These are phyloP conservation scores for Nomada flava DNA, from an alignment of 2,888 invertebrate genomes.

Conservation along the genomic window DNA sequence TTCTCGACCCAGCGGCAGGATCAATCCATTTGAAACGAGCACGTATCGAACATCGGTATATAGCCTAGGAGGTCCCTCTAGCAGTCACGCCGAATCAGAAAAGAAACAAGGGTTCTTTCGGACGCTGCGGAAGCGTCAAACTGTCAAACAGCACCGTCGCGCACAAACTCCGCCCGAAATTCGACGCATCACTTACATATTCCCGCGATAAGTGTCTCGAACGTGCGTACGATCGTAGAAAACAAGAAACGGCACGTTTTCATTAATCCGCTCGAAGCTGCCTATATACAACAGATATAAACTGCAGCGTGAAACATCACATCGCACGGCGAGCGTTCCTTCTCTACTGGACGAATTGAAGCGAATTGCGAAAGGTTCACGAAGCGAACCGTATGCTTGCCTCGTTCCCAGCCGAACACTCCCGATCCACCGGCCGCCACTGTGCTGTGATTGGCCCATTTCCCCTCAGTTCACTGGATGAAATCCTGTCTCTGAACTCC, in stretches of 20 bases:
- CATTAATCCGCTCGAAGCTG: conserved; percentile 36
- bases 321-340: conserved; percentile 38
- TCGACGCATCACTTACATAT: conserved; percentile 33
- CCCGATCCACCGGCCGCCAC: conserved; percentile 56
- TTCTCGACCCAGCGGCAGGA: background rate
- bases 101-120: conserved; percentile 1
- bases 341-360: conserved; percentile 66
- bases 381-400: conserved; percentile 36
- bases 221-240: background rate
- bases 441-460: conserved; percentile 52
- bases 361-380: conserved; percentile 63
- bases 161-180: conserved; percentile 6
- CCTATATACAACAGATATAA: conserved; percentile 57
- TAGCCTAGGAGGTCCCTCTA: conserved; percentile 1
- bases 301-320: conserved; percentile 56
- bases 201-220: background rate
- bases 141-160: conserved; percentile 55
- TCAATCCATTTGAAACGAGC: conserved; percentile 28
- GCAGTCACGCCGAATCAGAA: background rate
- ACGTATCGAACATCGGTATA: background rate
- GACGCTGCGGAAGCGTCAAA: conserved; percentile 17
- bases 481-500: conserved; percentile 34
- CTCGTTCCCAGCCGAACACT: conserved; percentile 56
- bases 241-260: conserved; percentile 3
- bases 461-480: conserved; percentile 39